Percentiles rank a stretch among this genome's conserved stretches.
These are phyloP conservation scores for Petrocephalus sullivani DNA, from an alignment of 2,797 vertebrate genomes.

Conservation along the genomic window DNA sequence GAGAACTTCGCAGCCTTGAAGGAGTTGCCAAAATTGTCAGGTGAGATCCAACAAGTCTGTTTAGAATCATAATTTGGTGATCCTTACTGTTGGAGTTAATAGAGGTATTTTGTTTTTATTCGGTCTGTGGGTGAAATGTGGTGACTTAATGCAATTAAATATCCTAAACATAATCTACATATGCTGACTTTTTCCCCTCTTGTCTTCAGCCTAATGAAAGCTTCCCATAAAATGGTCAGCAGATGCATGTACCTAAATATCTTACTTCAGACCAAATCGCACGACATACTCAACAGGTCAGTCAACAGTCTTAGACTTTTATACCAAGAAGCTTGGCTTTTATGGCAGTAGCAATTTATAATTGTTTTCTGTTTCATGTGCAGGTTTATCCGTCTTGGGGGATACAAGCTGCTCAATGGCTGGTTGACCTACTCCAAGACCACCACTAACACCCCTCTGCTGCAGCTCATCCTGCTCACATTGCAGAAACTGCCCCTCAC, in stretches of 20 bases:
- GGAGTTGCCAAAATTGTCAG: slow-evolving; percentile 89
- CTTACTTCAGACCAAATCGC: slow-evolving; percentile 82
- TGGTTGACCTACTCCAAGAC: slow-evolving; percentile 91
- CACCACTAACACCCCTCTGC: slow-evolving; percentile 78
- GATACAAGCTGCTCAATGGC: slow-evolving; percentile 85
- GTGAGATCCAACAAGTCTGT: slow-evolving; percentile 51
- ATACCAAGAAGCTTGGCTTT: no score
- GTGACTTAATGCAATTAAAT: not conserved
- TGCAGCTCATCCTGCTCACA: slow-evolving; percentile 86
- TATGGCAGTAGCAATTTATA: not conserved
- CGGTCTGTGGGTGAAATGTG: not conserved
- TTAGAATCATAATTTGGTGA: not conserved
- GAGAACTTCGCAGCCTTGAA: slow-evolving; percentile 83
- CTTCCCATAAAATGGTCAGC: slow-evolving; percentile 89
- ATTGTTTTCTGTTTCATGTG: not conserved
- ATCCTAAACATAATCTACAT: not conserved
- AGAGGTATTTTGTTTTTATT: not conserved
- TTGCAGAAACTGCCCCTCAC: slow-evolving; percentile 89
- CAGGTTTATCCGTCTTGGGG: slow-evolving; percentile 86
- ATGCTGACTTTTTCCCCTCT: not conserved
- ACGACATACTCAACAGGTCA: slow-evolving; percentile 81
- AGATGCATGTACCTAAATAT: slow-evolving; percentile 94
- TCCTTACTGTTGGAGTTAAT: not conserved
- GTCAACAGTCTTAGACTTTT: slow-evolving; percentile 19
- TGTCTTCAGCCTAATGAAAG: slow-evolving; percentile 82